Evolutionary conservation across 2,888 invertebrate species (phyloP), one percentile per base, ranked within the genome.

Genomic region (Atethmia centrago): DNA sequence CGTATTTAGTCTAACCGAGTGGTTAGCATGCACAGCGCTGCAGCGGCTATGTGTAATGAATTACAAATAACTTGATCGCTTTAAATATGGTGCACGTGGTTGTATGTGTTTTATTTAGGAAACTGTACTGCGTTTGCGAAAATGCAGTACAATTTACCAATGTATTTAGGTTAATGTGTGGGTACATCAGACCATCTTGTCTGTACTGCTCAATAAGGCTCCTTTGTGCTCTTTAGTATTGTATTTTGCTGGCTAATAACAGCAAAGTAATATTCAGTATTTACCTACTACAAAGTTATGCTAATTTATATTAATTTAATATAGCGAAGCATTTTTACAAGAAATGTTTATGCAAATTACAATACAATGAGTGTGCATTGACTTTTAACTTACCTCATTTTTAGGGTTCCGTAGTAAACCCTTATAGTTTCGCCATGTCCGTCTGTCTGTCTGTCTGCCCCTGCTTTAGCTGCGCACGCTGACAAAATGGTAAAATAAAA

Each of bases 51-150:
- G 71, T 77, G 77, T 75, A 80, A 71, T 77, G 73, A 85, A 83
- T 80, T 83, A 77, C 80, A 85, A 83, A 85, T 83, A 80, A 73
- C 74, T 85, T 74, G 72, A 85, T 83, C 67, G 74, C 74, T 83
- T 76, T 74, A 71, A 76, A 79, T 74, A 72, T 70, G 19, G 12
- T 45, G 36, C 5, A 36, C 36, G 36, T 36, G 3, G 36, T 36
- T 2, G 19, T 25, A 69, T 64, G 74, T 83, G 77, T 49, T 83
- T 49, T 55, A 79, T 79, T 79, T 71, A 47, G 67, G 25, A 53
- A 31, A 76, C 55, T 73, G 21, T 73, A 40, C 16, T 53, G 5
- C 16, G 16, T 51, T 59, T 28, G n/a, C 58, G 7, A 10, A 7
- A 16, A 31, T 21, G 25, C 16, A n/a, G n/a, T n/a, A n/a, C n/a